Evolutionary conservation across 2,888 invertebrate species (phyloP).

Genomic region (Phrixothrix hirtus): DNA sequence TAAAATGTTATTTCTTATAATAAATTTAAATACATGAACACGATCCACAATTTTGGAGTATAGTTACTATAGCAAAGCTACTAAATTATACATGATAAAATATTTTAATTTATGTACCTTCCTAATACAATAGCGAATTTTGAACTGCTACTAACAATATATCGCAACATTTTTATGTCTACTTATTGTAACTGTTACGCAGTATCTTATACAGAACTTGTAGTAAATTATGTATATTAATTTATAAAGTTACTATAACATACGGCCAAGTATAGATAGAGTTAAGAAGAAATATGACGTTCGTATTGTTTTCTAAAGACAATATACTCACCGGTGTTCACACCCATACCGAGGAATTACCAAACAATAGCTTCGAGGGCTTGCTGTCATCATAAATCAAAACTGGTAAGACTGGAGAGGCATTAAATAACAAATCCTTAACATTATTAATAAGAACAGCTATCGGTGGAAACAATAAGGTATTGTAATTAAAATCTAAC

Average conservation of each 20-base stretch:
- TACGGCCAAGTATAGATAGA: conserved; percentile 46
- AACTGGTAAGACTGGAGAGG: conserved; percentile 33
- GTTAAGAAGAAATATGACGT: conserved; percentile 51
- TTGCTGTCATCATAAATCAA: conserved; percentile 48
- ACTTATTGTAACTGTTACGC: too few species aligned
- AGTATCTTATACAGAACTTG: conserved; percentile 28
- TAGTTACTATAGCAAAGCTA: too few species aligned
- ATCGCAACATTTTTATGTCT: too few species aligned
- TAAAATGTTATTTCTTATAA: too few species aligned
- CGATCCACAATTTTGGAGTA: too few species aligned
- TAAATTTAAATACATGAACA: too few species aligned
- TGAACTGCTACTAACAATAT: too few species aligned
- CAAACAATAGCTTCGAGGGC: conserved; percentile 49
- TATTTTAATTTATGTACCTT: too few species aligned
- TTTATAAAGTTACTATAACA: conserved; percentile 44
- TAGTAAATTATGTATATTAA: conserved; percentile 45
- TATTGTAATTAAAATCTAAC: conserved; percentile 25
- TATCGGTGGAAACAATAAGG: conserved; percentile 27
- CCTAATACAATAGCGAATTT: too few species aligned
- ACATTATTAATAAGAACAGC: conserved; percentile 26
- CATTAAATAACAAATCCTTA: conserved; percentile 36
- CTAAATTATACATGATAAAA: too few species aligned
- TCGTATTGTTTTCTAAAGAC: conserved; percentile 50
- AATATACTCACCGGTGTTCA: conserved; percentile 50
- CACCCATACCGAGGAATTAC: conserved; percentile 49